Evolutionary conservation across 1,140 invertebrate species (phyloP).

Genomic region (Pseudobourletiella spinata): DNA sequence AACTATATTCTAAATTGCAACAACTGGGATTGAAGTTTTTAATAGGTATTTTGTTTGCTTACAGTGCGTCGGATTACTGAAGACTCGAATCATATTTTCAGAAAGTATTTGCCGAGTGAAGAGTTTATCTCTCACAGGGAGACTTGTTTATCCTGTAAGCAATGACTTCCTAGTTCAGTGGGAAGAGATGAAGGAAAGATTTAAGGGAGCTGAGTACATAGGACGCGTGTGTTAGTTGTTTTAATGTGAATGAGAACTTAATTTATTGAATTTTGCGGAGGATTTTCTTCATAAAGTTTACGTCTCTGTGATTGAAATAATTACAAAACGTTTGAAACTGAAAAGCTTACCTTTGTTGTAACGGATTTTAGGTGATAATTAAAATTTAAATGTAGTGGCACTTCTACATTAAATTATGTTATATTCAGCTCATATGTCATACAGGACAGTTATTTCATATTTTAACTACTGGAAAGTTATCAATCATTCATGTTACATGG

Average conservation of each 20-base stretch:
- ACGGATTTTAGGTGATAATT: too few species aligned
- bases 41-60: background rate
- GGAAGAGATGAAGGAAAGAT: slow-evolving; percentile 54
- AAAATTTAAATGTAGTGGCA: too few species aligned
- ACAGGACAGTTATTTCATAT: too few species aligned
- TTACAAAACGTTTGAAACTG: too few species aligned
- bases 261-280: background rate
- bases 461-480: too few species aligned
- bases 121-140: slow-evolving; percentile 76
- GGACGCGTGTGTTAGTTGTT: slow-evolving; percentile 50
- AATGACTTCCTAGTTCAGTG: slow-evolving; percentile 89
- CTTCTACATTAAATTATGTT: too few species aligned
- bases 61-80: slow-evolving; percentile 45
- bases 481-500: too few species aligned
- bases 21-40: slow-evolving; percentile 31
- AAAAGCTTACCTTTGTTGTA: too few species aligned
- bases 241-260: background rate
- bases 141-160: slow-evolving; percentile 70
- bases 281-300: background rate
- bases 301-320: too few species aligned
- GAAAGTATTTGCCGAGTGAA: slow-evolving; percentile 91
- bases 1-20: slow-evolving; percentile 35
- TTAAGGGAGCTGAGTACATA: slow-evolving; percentile 53
- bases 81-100: slow-evolving; percentile 74
- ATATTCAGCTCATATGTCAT: too few species aligned